These are phyloP conservation scores for Drosophila kambysellisi DNA, from an alignment of 2,888 invertebrate genomes.

Conservation along the genomic window DNA sequence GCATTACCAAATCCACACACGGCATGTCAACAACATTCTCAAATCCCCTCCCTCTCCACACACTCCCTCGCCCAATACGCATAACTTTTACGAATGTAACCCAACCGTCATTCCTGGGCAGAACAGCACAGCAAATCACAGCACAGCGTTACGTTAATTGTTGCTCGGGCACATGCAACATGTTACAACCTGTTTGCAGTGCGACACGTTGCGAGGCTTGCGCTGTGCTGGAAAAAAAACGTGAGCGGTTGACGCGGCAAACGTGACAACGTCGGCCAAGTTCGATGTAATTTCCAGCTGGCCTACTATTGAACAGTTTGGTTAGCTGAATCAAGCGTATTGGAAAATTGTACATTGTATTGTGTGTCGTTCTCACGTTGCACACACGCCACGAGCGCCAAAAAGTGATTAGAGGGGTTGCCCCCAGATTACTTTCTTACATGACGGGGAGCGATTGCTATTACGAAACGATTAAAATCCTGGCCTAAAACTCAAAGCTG, in stretches of 20 bases:
- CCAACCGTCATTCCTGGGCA: slow-evolving; percentile 18
- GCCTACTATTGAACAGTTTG: slow-evolving; percentile 70
- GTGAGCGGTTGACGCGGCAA: slow-evolving; percentile 59
- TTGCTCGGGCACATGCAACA: slow-evolving; percentile 38
- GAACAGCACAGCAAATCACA: neutral
- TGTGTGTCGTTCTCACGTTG: slow-evolving; percentile 60
- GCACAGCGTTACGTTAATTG: slow-evolving; percentile 28
- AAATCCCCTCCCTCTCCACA: neutral
- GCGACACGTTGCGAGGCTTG: slow-evolving; percentile 44
- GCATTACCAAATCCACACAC: slow-evolving; percentile 53
- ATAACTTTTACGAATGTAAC: slow-evolving; percentile 1
- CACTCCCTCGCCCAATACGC: neutral
- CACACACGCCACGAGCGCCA: slow-evolving; percentile 10
- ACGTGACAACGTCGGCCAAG: slow-evolving; percentile 64
- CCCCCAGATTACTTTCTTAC: slow-evolving; percentile 29
- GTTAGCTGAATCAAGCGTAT: slow-evolving; percentile 24
- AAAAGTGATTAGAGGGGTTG: slow-evolving; percentile 9
- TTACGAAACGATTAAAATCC: neutral
- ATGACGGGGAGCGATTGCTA: slow-evolving; percentile 10
- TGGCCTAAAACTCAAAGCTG: slow-evolving; percentile 34
- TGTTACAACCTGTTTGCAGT: slow-evolving; percentile 60
- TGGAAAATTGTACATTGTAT: slow-evolving; percentile 49
- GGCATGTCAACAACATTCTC: slow-evolving; percentile 27
- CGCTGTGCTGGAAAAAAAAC: slow-evolving; percentile 63
- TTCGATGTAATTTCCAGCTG: slow-evolving; percentile 63